These are phyloP conservation scores for Neuroterus valhalla DNA, from an alignment of 1,140 invertebrate species.

Conservation along the genomic window DNA sequence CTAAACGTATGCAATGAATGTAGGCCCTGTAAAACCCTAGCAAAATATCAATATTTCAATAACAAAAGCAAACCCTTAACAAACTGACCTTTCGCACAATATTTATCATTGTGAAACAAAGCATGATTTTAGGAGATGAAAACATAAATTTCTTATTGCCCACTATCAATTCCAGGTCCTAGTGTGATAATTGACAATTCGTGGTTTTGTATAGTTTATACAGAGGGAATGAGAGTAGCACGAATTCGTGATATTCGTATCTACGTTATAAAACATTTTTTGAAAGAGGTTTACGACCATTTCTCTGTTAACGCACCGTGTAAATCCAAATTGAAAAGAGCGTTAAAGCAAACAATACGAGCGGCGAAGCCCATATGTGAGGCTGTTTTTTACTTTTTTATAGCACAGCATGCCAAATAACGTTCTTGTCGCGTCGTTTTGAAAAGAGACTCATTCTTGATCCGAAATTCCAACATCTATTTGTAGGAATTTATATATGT, in stretches of 20 bases:
- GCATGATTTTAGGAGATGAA: neutral
- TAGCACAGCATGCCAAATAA: too few species aligned
- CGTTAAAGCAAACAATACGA: neutral
- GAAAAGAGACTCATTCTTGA: too few species aligned
- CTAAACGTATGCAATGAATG: too few species aligned
- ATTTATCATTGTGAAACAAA: neutral
- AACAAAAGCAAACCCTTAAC: too few species aligned
- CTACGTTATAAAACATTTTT: conserved; percentile 20
- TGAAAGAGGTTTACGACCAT: neutral
- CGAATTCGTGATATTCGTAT: conserved; percentile 4
- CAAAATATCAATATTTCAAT: too few species aligned
- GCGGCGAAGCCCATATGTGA: too few species aligned
- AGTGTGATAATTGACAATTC: neutral
- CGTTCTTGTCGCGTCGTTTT: too few species aligned
- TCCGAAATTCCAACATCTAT: too few species aligned
- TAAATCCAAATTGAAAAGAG: neutral
- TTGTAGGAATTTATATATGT: too few species aligned
- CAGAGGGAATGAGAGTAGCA: neutral
- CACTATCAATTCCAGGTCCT: neutral
- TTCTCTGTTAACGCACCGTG: neutral
- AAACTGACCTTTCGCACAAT: too few species aligned
- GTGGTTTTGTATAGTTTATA: neutral
- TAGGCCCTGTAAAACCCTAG: too few species aligned
- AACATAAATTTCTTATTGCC: conserved; percentile 11
- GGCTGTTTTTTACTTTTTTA: too few species aligned